Evolutionary conservation across 2,888 invertebrate species (phyloP), one percentile per base, ranked within the genome.

Genomic region (Drosophila macrospina): DNA sequence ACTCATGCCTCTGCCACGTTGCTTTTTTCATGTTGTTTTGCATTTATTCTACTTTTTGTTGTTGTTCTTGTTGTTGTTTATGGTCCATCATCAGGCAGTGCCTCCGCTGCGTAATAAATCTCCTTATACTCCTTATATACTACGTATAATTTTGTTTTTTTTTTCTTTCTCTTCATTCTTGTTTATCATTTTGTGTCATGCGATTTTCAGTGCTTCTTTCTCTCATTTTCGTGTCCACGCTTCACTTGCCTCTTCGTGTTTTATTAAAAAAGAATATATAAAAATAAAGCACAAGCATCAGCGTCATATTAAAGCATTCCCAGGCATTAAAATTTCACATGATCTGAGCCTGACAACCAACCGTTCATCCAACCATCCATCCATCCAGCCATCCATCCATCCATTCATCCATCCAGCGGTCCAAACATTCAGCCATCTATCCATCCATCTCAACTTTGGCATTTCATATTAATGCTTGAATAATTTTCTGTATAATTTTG

Each of bases 181-280:
- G 86, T 88, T 83, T 85, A 88, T 85, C 84, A 85, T 85, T 86
- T 85, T 83, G 69, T 85, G 88, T 88, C 85, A 85, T 88, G 85
- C 85, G 78, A 88, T 86, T 85, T 86, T 61, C 69, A 74, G 55
- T 66, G 67, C 61, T 69, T 28, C 47, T 28, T 26, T 28, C n/a
- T 45, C 30, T 15, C 72, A 56, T 36, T 51, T 70, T 62, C 59
- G 45, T 55, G 56, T 50, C 55, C 67, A 47, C 47, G 62, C 50
- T 69, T 56, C 52, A 68, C 52, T 64, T 86, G 86, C 66, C 73
- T 57, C 52, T 69, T 68, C 67, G 62, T 78, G 78, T 83, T 80
- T 55, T 55, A 88, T 86, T 86, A 84, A 88, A 87, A 79, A 81
- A 54, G n/a, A 20, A 20, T 1, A 20, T 1, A 20, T 87, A 88